Conservation (phyloP, 2,113 vertebrate species). For the Heterotis niloticus region DNA sequence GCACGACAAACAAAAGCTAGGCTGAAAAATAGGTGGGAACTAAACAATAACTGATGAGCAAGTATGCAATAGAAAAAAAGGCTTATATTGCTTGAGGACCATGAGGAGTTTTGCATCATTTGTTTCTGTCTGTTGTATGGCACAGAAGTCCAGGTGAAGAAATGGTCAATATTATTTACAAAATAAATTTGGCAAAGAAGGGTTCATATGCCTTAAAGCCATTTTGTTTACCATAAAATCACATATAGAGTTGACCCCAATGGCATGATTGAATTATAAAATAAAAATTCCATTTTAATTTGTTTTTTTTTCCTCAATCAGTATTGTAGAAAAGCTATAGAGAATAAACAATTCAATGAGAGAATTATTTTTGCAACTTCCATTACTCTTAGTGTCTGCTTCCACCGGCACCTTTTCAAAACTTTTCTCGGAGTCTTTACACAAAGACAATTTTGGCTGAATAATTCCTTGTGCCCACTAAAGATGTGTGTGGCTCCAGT, state of each 20-base stretch:
- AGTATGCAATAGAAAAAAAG: slow-evolving; percentile 17
- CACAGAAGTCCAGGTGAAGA: slow-evolving; percentile 81
- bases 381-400: slow-evolving; percentile 62
- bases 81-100: slow-evolving; percentile 66
- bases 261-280: slow-evolving; percentile 92
- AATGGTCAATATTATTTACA: slow-evolving; percentile 88
- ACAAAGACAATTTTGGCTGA: slow-evolving; percentile 83
- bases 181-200: slow-evolving; percentile 70
- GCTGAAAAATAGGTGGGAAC: neutral
- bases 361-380: slow-evolving; percentile 70
- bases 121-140: slow-evolving; percentile 88
- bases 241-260: slow-evolving; percentile 82
- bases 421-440: slow-evolving; percentile 56
- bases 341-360: slow-evolving; percentile 83
- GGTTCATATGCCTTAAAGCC: slow-evolving; percentile 86
- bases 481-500: slow-evolving; percentile 71
- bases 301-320: slow-evolving; percentile 59
- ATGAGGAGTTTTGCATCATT: slow-evolving; percentile 64
- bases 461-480: slow-evolving; percentile 64
- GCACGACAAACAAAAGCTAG: neutral
- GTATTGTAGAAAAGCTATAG: slow-evolving; percentile 97
- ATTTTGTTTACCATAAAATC: slow-evolving; percentile 75
- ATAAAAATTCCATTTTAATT: slow-evolving; percentile 93
- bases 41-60: neutral
- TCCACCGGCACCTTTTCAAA: slow-evolving; percentile 55